Percentiles rank a stretch among this genome's conserved stretches.
phyloP scores from a whole-genome alignment of 2,797 vertebrate genomes.

The Hylomyscus alleni region DNA sequence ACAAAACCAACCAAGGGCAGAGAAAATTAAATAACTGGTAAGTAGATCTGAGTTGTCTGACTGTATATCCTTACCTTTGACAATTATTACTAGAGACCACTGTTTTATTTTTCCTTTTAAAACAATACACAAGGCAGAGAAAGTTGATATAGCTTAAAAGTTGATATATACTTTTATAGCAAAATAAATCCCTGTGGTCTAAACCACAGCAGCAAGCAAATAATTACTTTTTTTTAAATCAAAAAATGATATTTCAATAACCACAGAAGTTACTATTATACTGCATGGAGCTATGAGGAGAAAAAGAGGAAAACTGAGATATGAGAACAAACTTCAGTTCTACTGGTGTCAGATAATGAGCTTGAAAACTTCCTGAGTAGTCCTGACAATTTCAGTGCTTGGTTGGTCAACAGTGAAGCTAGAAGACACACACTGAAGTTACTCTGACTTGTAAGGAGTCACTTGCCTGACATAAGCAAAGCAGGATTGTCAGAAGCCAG shows the following conservation, averaged over 20 bases:
- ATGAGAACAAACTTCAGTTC: not conserved
- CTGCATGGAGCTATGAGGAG: no score
- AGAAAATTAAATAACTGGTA: not conserved
- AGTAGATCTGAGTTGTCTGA: not conserved
- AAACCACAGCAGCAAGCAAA: not conserved
- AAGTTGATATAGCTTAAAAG: not conserved
- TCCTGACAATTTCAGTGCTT: not conserved
- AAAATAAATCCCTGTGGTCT: not conserved
- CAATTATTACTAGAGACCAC: not conserved
- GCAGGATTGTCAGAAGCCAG: not conserved
- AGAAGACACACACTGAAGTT: not conserved
- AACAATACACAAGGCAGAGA: not conserved
- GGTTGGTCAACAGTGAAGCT: not conserved
- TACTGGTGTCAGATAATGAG: not conserved
- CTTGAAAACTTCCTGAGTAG: not conserved
- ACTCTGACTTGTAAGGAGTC: not conserved
- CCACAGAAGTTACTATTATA: not conserved
- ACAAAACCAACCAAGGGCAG: not conserved
- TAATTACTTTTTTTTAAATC: not conserved
- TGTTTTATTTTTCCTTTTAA: not conserved
- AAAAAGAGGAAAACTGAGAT: not conserved
- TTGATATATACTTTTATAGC: not conserved
- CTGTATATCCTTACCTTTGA: not conserved
- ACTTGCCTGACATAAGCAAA: not conserved
- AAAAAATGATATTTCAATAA: not conserved